Base-by-base conservation (phyloP, 2,113 vertebrate genomes). In the Atrichornis clamosus region DNA sequence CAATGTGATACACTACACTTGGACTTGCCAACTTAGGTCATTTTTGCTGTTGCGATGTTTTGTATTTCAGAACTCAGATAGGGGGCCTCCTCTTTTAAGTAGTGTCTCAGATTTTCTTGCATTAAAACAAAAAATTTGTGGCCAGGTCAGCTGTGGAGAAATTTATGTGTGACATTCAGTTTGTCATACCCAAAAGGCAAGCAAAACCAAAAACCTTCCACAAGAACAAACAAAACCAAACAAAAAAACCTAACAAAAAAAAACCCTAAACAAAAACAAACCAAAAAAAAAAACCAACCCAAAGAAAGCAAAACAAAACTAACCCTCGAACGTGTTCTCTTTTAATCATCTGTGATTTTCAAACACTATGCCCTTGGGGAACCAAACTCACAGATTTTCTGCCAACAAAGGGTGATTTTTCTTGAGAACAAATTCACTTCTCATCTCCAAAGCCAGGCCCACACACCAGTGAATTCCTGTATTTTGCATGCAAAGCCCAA, bases 261-360 rank as follows among this genome's bases (percentile, higher is more conserved):
- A 1, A 4, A 1, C 3, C 9, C n/a, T n/a, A n/a, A 46, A 28
- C 19, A 16, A 50, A 22, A 39, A 10, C 5, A 33, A 76, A 11
- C 28, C 58, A 65, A 32, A n/a, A 44, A 44, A 3, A 8, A 3
- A 4, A 7, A 42, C 11, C n/a, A 3, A 8, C 4, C 5, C 5
- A 42, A 16, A 20, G 9, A 20, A 59, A 44, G 24, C 22, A 47
- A 80, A 26, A 30, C 53, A 63, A 75, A 80, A 67, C 55, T 53
- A 70, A 56, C 70, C 16, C 49, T 82, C 67, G 55, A 80, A 94
- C 7, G 18, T 42, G 58, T 91, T 93, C 69, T 63, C 75, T 82
- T 95, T 91, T 87, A 87, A 91, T 93, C 49, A 83, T 87, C 55
- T 22, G 58, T 80, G 87, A 76, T 85, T 93, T 94, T 83, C 93